phyloP scores from a whole-genome alignment of 2,888 invertebrate species.

The Cephus runcator region DNA sequence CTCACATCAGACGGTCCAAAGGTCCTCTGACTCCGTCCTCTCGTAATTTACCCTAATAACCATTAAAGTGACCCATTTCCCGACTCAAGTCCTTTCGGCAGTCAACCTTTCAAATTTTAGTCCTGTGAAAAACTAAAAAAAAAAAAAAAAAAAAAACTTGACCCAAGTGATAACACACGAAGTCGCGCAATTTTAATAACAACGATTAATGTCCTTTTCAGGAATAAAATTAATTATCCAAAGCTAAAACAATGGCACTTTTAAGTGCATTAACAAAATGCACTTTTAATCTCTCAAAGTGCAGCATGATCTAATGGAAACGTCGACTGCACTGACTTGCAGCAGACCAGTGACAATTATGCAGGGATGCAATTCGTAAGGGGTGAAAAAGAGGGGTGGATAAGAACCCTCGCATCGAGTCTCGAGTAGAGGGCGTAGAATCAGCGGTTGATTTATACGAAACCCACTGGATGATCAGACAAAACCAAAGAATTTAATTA shows the following conservation, averaged over 20 bases:
- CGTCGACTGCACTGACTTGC: neutral
- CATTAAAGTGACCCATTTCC: neutral
- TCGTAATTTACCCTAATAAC: neutral
- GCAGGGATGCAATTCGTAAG: neutral
- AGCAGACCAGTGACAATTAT: neutral
- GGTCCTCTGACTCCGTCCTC: neutral
- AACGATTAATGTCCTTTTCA: neutral
- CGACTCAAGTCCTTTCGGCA: neutral
- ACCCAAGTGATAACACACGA: neutral
- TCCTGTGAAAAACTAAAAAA: neutral
- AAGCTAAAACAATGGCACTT: neutral
- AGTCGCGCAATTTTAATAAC: neutral
- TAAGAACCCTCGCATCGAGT: neutral
- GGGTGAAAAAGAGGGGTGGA: neutral
- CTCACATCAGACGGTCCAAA: neutral
- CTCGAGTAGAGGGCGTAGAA: neutral
- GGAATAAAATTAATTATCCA: neutral
- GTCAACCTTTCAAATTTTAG: neutral
- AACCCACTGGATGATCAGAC: neutral
- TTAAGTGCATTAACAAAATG: neutral
- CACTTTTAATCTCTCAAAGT: neutral
- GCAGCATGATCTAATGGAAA: neutral
- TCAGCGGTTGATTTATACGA: neutral
- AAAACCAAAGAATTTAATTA: neutral
- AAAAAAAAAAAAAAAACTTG: neutral